A percentile compares a stretch with the other conserved stretches of the same genome.
Evolutionary conservation across 2,113 vertebrate species (phyloP).

Genomic region (Plecotus auritus): DNA sequence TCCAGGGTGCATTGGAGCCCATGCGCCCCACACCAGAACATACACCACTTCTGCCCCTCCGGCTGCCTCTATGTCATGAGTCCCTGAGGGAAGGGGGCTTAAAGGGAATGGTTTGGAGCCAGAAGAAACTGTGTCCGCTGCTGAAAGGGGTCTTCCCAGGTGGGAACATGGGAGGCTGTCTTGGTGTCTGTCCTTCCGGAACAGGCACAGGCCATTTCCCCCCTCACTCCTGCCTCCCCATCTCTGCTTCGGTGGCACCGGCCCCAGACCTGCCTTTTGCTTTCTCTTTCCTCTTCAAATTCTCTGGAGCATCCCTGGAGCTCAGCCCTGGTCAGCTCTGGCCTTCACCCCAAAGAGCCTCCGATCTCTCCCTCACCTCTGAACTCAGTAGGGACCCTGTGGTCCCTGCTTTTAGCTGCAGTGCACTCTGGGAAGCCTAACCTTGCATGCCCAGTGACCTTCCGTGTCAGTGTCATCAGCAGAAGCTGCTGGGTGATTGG

Average conservation of each 20-base stretch:
- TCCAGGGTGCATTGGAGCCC: neutral
- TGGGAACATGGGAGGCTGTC: neutral
- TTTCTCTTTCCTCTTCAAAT: neutral
- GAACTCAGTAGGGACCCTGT: neutral
- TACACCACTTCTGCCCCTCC: neutral
- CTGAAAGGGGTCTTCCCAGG: neutral
- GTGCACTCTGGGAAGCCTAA: slow-evolving; percentile 21
- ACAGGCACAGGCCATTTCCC: neutral
- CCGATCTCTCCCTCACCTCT: neutral
- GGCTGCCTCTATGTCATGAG: neutral
- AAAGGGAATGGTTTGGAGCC: neutral
- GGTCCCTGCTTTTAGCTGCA: neutral
- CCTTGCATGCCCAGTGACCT: neutral
- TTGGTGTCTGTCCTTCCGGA: neutral
- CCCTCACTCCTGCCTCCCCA: neutral
- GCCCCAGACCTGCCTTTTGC: neutral
- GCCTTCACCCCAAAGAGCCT: neutral
- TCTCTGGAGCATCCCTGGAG: neutral
- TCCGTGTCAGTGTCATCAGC: neutral
- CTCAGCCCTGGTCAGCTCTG: neutral
- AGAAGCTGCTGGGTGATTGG: neutral
- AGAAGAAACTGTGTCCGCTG: neutral
- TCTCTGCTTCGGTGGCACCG: neutral
- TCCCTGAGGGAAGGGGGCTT: neutral
- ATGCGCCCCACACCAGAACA: neutral